phyloP scores from a whole-genome alignment of 2,797 vertebrate genomes.

The Anableps anableps region DNA sequence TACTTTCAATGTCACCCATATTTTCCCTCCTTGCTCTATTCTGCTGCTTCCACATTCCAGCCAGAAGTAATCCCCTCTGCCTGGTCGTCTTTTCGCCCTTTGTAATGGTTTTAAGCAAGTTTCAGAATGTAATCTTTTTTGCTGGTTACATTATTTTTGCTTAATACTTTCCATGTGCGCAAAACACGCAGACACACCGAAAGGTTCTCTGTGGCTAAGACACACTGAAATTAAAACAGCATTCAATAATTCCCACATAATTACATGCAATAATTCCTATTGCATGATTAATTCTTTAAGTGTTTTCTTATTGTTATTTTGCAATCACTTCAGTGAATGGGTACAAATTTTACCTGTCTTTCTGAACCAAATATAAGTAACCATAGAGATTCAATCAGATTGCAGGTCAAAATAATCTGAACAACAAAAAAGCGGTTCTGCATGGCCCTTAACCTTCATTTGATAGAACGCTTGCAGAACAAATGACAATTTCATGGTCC shows the following conservation, averaged over 20 bases:
- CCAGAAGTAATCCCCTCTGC: constrained; percentile 71
- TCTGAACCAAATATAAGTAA: constrained; percentile 78
- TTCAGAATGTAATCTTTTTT: constrained; percentile 77
- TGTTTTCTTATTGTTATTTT: constrained; percentile 32
- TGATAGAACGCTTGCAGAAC: constrained; percentile 82
- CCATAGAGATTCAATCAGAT: constrained; percentile 74
- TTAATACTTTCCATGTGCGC: constrained; percentile 53
- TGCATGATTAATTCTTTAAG: constrained; percentile 35
- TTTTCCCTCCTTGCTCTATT: constrained; percentile 38
- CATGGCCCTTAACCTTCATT: constrained; percentile 78
- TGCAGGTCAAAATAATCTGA: constrained; percentile 73
- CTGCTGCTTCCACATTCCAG: constrained; percentile 65
- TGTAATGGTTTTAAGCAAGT: constrained; percentile 74
- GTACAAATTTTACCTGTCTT: constrained; percentile 57
- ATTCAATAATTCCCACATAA: constrained; percentile 21
- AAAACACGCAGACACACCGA: constrained; percentile 30
- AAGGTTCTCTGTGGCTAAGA: constrained; percentile 29
- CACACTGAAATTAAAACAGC: constrained; percentile 22
- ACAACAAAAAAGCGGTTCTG: constrained; percentile 57
- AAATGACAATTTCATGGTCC: constrained; percentile 84
- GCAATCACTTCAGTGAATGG: constrained; percentile 42
- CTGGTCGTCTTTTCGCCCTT: constrained; percentile 60
- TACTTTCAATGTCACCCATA: constrained; percentile 63
- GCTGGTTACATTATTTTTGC: constrained; percentile 77
- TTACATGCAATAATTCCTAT: constrained; percentile 25